These are phyloP conservation scores for Tauraco erythrolophus DNA, from an alignment of 2,113 vertebrate genomes.

Conservation along the genomic window DNA sequence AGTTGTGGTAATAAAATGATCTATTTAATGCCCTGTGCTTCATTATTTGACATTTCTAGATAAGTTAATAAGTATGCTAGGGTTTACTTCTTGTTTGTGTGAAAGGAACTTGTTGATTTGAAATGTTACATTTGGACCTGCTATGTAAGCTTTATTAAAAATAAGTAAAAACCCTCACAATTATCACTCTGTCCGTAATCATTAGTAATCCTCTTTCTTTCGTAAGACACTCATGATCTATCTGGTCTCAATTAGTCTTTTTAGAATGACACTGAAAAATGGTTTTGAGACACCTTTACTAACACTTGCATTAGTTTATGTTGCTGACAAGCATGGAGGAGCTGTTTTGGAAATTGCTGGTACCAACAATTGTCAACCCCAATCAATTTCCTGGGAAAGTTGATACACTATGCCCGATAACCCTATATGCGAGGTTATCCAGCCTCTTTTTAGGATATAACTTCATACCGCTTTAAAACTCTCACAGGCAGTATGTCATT, in stretches of 20 bases:
- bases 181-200: not conserved
- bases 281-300: not conserved
- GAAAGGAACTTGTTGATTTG: not conserved
- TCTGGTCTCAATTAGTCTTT: not conserved
- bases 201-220: not conserved
- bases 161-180: not conserved
- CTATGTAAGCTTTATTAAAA: not conserved
- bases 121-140: not conserved
- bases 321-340: not conserved
- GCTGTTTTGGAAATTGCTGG: not conserved
- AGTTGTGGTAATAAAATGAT: not conserved
- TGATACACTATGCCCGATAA: not conserved
- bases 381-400: not conserved
- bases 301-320: not conserved
- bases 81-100: not conserved
- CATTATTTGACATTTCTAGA: slow-evolving; percentile 5
- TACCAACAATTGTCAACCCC: not conserved
- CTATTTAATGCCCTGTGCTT: not conserved
- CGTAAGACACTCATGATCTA: not conserved
- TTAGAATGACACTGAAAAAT: not conserved
- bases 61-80: not conserved
- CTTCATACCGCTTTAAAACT: slow-evolving; percentile 13
- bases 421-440: not conserved
- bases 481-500: not conserved
- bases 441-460: not conserved